Evolutionary conservation across 2,888 invertebrate genomes (phyloP).

Genomic region (Conomelus anceps): DNA sequence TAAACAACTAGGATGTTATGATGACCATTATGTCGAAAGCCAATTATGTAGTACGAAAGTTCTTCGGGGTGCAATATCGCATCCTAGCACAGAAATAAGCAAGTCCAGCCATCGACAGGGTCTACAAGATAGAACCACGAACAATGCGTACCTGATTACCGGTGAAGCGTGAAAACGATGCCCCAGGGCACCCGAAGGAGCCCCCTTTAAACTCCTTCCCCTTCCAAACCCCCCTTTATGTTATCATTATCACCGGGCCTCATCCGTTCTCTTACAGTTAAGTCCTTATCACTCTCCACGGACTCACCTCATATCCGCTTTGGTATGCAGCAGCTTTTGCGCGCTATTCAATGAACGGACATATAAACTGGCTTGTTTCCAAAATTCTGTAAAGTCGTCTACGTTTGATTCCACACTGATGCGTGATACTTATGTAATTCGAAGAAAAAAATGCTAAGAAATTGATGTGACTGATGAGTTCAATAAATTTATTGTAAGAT

Average conservation of each 20-base stretch:
- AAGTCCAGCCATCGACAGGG: too few species aligned
- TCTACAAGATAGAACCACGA: not conserved
- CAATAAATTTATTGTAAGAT: too few species aligned
- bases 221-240: not conserved
- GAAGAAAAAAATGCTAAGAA: too few species aligned
- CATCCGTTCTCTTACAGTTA: not conserved
- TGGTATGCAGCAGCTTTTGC: not conserved
- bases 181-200: not conserved
- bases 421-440: not conserved
- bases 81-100: not conserved
- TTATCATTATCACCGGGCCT: not conserved
- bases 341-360: not conserved
- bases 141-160: not conserved
- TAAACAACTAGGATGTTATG: not conserved
- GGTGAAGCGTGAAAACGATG: not conserved
- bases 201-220: not conserved
- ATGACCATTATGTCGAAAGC: not conserved
- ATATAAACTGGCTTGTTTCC: too few species aligned
- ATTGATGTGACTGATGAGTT: too few species aligned
- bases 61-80: not conserved
- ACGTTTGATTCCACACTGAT: not conserved
- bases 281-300: not conserved
- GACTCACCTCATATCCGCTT: not conserved
- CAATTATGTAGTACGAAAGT: not conserved
- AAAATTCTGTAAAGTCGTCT: not conserved